Evolutionary conservation across 2,113 vertebrate genomes (phyloP), one percentile per base, ranked within the genome.

Genomic region (Aspidoscelis tigris): DNA sequence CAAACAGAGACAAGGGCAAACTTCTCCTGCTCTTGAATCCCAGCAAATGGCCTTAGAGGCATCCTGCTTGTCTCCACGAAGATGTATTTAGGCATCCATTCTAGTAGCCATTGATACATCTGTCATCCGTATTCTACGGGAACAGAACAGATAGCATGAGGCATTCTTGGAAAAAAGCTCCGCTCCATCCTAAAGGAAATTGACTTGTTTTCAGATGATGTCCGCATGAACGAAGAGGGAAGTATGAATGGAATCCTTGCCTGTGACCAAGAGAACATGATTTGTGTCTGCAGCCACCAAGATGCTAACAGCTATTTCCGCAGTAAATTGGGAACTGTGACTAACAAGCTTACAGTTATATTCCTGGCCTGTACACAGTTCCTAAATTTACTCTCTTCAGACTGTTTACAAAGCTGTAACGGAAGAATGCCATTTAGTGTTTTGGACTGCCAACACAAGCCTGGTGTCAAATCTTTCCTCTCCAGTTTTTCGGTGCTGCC

Each of bases 241-340:
- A 2, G 0, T 68, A 84, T 55, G 81, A 89, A 69, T 69, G 79
- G 39, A 50, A 88, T 88, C 26, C 9, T 83, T 89, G 16, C 22
- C 55, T 4, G 68, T 43, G 4, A 87, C 69, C 43, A 86, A 81
- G 39, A 26, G 77, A 61, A 90, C 58, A 58, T 43, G 47, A 41
- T 44, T 64, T 50, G 53, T 50, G 21, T 77, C 2, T 68, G 44
- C 26, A 87, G 87, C 61, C 77, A 79, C 58, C 44, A 58, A 80
- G 77, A 74, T 26, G 77, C n/a, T 66, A 65, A 79, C 22, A 66
- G 58, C 24, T 80, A 61, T 47, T 55, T 70, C 44, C 20, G 65
- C 71, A 47, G 64, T 9, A 24, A 21, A 3, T 44, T 65, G 61
- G 65, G 73, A 70, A n/a, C 44, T 81, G 7, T n/a, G 73, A 47